These are phyloP conservation scores for Eupithecia subumbrata DNA, from an alignment of 2,888 invertebrate species.

Conservation along the genomic window DNA sequence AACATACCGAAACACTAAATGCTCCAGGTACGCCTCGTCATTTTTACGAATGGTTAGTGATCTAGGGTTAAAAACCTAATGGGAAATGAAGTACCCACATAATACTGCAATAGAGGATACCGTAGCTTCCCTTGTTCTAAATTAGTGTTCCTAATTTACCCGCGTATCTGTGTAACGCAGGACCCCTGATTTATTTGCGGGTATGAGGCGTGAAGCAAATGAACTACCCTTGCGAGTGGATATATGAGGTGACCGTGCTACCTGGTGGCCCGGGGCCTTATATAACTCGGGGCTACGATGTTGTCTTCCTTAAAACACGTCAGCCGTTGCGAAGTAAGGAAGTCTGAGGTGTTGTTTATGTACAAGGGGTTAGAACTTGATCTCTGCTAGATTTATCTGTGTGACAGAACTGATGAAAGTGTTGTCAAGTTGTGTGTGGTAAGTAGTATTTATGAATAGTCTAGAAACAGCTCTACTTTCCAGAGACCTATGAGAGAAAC, in stretches of 20 bases:
- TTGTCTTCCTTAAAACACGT: conserved; percentile 33
- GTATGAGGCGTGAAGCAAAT: conserved; percentile 81
- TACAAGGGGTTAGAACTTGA: conserved; percentile 15
- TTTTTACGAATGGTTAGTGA: no score
- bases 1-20: no score
- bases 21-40: no score
- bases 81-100: neutral
- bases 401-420: neutral
- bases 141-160: conserved; percentile 63
- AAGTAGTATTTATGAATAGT: neutral
- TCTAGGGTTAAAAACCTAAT: neutral
- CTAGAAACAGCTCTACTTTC: conserved; percentile 34
- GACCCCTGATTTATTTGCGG: conserved; percentile 81
- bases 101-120: neutral
- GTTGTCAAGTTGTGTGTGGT: neutral
- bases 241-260: conserved; percentile 72
- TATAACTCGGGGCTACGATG: conserved; percentile 45
- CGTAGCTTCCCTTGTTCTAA: conserved; percentile 45
- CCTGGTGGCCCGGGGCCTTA: conserved; percentile 53
- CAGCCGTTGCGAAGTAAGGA: conserved; percentile 26
- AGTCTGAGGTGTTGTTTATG: conserved; percentile 23
- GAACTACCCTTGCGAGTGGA: conserved; percentile 75
- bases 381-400: conserved; percentile 12
- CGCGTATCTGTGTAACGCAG: conserved; percentile 62
- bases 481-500: conserved; percentile 41